Evolutionary conservation across 2,113 vertebrate species (phyloP).

Genomic region (Austrofundulus limnaeus): DNA sequence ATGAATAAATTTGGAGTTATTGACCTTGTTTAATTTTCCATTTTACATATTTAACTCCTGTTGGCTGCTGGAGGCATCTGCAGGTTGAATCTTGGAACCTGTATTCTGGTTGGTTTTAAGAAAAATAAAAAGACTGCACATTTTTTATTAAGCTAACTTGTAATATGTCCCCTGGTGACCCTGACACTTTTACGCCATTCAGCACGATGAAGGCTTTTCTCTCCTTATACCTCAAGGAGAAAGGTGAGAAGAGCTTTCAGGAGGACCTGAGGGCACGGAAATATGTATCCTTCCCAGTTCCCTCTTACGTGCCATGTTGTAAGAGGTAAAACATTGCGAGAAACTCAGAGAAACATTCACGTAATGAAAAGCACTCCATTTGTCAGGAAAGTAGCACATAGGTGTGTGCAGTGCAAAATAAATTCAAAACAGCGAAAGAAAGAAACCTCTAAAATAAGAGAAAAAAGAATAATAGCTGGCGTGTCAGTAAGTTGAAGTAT

Average conservation of each 20-base stretch:
- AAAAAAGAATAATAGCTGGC: neutral
- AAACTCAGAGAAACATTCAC: neutral
- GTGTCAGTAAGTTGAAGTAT: conserved; percentile 1
- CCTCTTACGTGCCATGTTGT: neutral
- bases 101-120: too few species aligned
- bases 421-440: conserved; percentile 3
- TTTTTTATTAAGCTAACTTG: too few species aligned
- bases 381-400: conserved; percentile 1
- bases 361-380: neutral
- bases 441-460: neutral
- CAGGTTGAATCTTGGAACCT: too few species aligned
- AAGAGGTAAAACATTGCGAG: neutral
- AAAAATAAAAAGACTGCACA: too few species aligned
- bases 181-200: neutral
- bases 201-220: neutral
- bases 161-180: too few species aligned
- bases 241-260: neutral
- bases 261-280: too few species aligned
- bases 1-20: too few species aligned
- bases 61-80: too few species aligned
- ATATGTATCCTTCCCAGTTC: neutral
- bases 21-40: too few species aligned
- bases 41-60: too few species aligned
- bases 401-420: conserved; percentile 6
- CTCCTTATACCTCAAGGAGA: neutral